Evolutionary conservation across 2,113 vertebrate species (phyloP), one percentile per base, ranked within the genome.

Genomic region (Peromyscus leucopus): DNA sequence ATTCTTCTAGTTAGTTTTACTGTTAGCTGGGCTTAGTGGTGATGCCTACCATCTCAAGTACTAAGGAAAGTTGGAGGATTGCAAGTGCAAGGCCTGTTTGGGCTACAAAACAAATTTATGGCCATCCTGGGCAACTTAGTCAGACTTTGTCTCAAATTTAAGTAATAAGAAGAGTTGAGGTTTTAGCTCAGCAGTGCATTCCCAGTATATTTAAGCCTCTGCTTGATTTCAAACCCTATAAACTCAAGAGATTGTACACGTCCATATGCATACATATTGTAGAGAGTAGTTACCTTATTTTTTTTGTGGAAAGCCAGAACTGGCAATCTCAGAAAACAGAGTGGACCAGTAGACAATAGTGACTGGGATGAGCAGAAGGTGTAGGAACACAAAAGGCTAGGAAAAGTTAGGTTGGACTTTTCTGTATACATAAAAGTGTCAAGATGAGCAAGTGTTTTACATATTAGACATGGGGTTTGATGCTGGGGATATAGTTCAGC

Each of bases 341-440:
- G 42, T 75, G 24, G 12, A 17, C 33, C 39, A 42, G 42, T 82
- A 24, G 22, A 51, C 15, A 31, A 2, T 74, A 33, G 33, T 48
- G 11, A 17, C 26, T 89, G 11, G 19, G 3, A 42, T 75, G 42
- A 3, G 19, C 17, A 74, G 33, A 83, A n/a, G 24, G 22, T 48
- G 51, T 57, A 3, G 1, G 11, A 1, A 69, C 69, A 92, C 24
- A 57, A 86, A 42, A 12, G 31, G 13, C 17, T 19, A 59, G 24
- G 28, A 17, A 55, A 16, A 33, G 33, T 11, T 90, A 83, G 12
- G 19, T 46, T 95, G 39, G 4, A 48, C 4, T 51, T 93, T 84
- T 94, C 65, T 72, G 55, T 55, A 90, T 88, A 90, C 12, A 36
- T 89, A 67, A 94, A 96, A 46, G 46, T 86, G 7, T 39, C 12